Evolutionary conservation across 1,140 invertebrate genomes (phyloP), one percentile per base, ranked within the genome.

Genomic region (Tetramorium simillimum): DNA sequence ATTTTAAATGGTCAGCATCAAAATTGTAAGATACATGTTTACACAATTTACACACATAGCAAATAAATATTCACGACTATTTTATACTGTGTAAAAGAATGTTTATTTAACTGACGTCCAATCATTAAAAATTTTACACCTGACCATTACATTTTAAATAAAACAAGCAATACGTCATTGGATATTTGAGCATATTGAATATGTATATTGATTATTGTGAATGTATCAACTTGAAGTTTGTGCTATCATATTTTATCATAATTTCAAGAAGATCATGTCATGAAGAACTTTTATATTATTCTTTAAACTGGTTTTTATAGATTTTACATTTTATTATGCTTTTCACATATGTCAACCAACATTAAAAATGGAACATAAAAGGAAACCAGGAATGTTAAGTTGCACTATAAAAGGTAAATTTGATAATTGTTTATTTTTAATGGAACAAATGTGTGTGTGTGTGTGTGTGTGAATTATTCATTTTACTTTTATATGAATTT

Each of bases 331-430:
- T 58, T 73, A 33, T 78, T 65, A 53, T 67, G 49, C 1, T 0
- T 28, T 46, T 75, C n/a, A 33, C 9, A 24, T 56, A 33, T 51
- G 37, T 49, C 24, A 46, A n/a, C 3, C 24, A 16, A 49, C 2
- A 37, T 14, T 53, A 49, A 89, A 62, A 62, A 90, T 90, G 89
- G 86, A 90, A 2, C 18, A 77, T 10, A 87, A 85, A 73, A 86
- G 90, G 78, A 88, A n/a, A 37, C 3, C 28, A 18, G 9, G 81
- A 75, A 60, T 89, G n/a, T 88, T 87, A 24, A 88, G 82, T 40
- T 94, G 93, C 67, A 80, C 76, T 75, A 37, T 73, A 9, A 90
- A 51, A 90, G 90, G 91, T 93, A 88, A 89, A 37, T 21, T 9
- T 21, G 28, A 40, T 12, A n/a, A 85, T 76, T 56, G 72, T 58